Evolutionary conservation across 2,888 invertebrate species (phyloP).

Genomic region (Dascillus cervinus): DNA sequence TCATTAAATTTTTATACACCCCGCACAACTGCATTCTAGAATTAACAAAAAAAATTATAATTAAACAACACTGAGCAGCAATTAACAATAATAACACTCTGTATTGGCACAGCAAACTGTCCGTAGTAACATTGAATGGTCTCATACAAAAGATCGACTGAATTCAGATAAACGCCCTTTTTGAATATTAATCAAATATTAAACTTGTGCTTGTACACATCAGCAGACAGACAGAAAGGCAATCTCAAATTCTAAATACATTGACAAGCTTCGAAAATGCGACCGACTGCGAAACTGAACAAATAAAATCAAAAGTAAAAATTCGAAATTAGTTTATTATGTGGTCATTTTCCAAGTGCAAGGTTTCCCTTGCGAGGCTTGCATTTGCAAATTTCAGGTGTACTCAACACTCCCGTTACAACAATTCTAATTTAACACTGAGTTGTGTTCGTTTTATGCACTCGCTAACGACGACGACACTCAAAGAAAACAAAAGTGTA

Average conservation of each 20-base stretch:
- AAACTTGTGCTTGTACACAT: constrained; percentile 25
- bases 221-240: constrained; percentile 25
- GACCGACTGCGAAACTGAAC: no score
- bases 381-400: no score
- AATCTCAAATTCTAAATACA: constrained; percentile 28
- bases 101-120: constrained; percentile 18
- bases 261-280: constrained; percentile 24
- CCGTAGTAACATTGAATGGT: no score
- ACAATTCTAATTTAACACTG: no score
- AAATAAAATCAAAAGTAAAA: no score
- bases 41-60: constrained; percentile 10
- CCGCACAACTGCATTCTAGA: constrained; percentile 10
- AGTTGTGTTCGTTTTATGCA: no score
- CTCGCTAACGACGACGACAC: no score
- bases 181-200: constrained; percentile 23
- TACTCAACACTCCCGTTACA: no score
- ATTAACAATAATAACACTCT: constrained; percentile 17
- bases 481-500: no score
- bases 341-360: no score
- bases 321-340: no score
- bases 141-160: constrained; percentile 13
- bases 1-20: constrained; percentile 7
- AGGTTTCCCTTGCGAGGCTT: no score
- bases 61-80: constrained; percentile 16
- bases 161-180: constrained; percentile 22